Conservation (phyloP, 2,113 vertebrate species). For the Lepus americanus region DNA sequence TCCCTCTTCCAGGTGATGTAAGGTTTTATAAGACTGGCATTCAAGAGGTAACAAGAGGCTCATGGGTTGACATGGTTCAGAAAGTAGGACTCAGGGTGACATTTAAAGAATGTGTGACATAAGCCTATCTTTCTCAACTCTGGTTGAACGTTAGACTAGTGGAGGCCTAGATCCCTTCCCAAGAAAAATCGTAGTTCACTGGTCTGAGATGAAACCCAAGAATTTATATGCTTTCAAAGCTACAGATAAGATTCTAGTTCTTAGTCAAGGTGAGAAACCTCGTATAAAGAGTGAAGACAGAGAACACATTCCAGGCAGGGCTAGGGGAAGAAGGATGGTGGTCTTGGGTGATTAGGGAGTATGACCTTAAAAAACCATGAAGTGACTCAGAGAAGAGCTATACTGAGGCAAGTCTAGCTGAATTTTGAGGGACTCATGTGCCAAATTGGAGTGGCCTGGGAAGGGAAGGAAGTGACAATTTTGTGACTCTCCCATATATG, state of each 20-base stretch:
- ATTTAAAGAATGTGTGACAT: not conserved
- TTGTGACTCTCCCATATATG: not conserved
- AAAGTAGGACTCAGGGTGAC: not conserved
- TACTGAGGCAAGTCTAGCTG: not conserved
- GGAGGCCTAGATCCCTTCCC: not conserved
- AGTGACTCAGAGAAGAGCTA: not conserved
- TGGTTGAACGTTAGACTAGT: not conserved
- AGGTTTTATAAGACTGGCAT: not conserved
- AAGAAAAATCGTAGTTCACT: constrained; percentile 4
- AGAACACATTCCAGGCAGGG: not conserved
- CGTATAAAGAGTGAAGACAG: not conserved
- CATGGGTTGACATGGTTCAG: not conserved
- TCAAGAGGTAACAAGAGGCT: not conserved
- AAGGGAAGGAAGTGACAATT: not conserved
- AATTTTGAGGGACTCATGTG: not conserved
- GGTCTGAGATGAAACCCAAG: not conserved
- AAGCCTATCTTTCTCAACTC: not conserved
- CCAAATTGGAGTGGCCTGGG: not conserved
- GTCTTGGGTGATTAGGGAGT: not conserved
- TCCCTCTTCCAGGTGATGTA: not conserved
- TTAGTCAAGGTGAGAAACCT: not conserved
- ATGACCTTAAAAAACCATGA: not conserved
- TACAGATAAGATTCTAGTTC: not conserved
- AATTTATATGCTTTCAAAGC: not conserved
- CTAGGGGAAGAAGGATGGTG: too few species aligned